Percentiles rank a stretch among this genome's conserved stretches.
phyloP scores from a whole-genome alignment of 2,113 vertebrate species.

The Dolichallabes microphthalmus region DNA sequence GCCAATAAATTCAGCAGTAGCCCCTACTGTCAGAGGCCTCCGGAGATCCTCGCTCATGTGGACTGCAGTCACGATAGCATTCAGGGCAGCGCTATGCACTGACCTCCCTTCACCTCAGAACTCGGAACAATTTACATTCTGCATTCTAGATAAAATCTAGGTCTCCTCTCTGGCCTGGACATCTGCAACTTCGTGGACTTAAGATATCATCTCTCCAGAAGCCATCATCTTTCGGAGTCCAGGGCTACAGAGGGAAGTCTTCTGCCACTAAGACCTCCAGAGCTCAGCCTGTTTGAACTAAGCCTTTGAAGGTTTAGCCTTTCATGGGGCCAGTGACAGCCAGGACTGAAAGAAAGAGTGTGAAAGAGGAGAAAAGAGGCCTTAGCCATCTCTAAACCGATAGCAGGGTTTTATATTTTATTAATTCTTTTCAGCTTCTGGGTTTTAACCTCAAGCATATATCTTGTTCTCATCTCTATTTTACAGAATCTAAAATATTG shows the following conservation, averaged over 20 bases:
- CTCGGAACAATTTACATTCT: slow-evolving; percentile 21
- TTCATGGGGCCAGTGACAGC: slow-evolving; percentile 44
- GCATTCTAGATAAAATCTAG: slow-evolving; percentile 29
- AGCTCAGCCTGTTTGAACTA: slow-evolving; percentile 56
- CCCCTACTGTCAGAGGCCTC: slow-evolving; percentile 43
- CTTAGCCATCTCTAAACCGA: neutral
- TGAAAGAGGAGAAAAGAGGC: slow-evolving; percentile 32
- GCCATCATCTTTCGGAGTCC: slow-evolving; percentile 40
- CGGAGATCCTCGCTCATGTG: slow-evolving; percentile 38
- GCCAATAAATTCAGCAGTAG: slow-evolving; percentile 50
- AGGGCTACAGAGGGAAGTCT: slow-evolving; percentile 46
- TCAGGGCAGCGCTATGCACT: slow-evolving; percentile 1
- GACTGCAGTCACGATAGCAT: slow-evolving; percentile 27
- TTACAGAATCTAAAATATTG: neutral
- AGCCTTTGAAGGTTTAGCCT: slow-evolving; percentile 54
- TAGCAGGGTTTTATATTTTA: neutral
- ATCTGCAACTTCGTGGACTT: slow-evolving; percentile 45
- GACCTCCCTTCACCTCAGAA: slow-evolving; percentile 27
- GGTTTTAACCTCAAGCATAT: slow-evolving; percentile 4
- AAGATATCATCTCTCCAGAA: slow-evolving; percentile 41
- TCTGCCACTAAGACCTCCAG: slow-evolving; percentile 48
- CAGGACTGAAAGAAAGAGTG: slow-evolving; percentile 40
- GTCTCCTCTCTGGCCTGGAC: slow-evolving; percentile 32
- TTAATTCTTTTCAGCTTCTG: neutral
- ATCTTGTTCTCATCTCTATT: slow-evolving; percentile 5